Evolutionary conservation across 2,797 vertebrate genomes (phyloP), one percentile per base, ranked within the genome.

Genomic region (Dromococcyx pavoninus): DNA sequence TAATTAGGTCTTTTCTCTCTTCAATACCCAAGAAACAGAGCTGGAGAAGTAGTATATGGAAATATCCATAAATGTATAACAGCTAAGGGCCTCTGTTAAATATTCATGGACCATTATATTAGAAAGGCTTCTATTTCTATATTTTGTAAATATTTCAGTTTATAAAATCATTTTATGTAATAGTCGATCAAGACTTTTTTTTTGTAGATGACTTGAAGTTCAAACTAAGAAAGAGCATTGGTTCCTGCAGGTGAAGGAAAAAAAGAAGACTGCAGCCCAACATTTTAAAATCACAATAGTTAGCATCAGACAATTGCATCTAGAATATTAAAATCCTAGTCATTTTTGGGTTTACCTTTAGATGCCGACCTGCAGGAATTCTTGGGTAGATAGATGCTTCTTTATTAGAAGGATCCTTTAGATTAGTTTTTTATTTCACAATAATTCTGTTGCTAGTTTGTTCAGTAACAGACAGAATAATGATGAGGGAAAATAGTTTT

Each of bases 1-100:
- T 97, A 97, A 97, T 97, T 97, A 96, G 82, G 60, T 95, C 66
- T 93, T 94, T 97, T 97, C 94, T 96, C 83, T 97, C 95, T 97
- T 96, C 88, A 89, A 25, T 95, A 93, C 73, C 73, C 56, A 78
- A 96, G 93, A 86, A 97, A 93, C 92, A 74, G 95, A 96, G 74
- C 87, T 95, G 79, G 74, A 79, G 96, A 96, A 96, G 95, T 73
- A 97, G 75, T 96, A 91, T 96, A 91, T 91, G 76, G 93, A 97
- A 97, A 97, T 97, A 96, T 83, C 94, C 27, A 69, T 94, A 95
- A 97, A 97, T 92, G 78, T 71, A 85, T 87, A 96, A 95, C 37
- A 95, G 69, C 72, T 97, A 96, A 96, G 73, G 56, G 39, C 72
- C 71, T 95, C 70, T 94, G 74, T 92, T 97, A 97, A 97, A 97